Base-by-base conservation (phyloP, 2,797 vertebrate genomes). In the Syndactyla subalaris region DNA sequence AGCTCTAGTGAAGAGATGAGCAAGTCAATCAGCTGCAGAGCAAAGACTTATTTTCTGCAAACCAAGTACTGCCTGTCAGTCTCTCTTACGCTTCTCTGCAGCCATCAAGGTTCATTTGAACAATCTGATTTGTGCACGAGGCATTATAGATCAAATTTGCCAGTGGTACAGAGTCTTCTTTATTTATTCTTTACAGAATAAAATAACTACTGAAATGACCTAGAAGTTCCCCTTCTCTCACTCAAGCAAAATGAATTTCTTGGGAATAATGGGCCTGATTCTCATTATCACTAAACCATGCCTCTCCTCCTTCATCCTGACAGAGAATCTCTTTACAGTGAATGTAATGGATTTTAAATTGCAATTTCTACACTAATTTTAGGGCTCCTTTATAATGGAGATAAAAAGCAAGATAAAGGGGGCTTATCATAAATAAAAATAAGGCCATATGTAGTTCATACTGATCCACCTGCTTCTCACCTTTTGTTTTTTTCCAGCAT, bases 71-170 rank as follows among this genome's bases (percentile, higher is more conserved):
- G 29, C 74, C 91, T 85, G 88, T 86, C 92, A 95, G 83, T 81
- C 88, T 84, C 85, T 61, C 85, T 93, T 49, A 57, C 0, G 3
- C 46, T 77, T 57, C 72, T 84, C 88, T 82, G 77, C 74, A 90
- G 92, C 58, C 85, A 95, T 89, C 89, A 92, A 67, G 67, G 80
- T 88, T 95, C 89, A 96, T 88, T 79, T 89, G 66, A 92, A 84
- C 91, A 91, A 96, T 88, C 59, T 96, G 89, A 93, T 95, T 93
- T 94, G 91, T 87, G 91, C 79, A 63, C 38, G 48, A 91, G 79
- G 87, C 79, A 93, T 93, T 96, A 94, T 39, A 95, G 89, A 95
- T 92, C 89, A 96, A 85, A 94, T 96, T 86, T 93, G 38, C 82
- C 76, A 86, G 66, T 72, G 59, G 82, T 95, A 86, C 36, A 86